A percentile compares a stretch with the other conserved stretches of the same genome.
phyloP scores from a whole-genome alignment of 2,888 invertebrate genomes.

The Papilio elwesi region DNA sequence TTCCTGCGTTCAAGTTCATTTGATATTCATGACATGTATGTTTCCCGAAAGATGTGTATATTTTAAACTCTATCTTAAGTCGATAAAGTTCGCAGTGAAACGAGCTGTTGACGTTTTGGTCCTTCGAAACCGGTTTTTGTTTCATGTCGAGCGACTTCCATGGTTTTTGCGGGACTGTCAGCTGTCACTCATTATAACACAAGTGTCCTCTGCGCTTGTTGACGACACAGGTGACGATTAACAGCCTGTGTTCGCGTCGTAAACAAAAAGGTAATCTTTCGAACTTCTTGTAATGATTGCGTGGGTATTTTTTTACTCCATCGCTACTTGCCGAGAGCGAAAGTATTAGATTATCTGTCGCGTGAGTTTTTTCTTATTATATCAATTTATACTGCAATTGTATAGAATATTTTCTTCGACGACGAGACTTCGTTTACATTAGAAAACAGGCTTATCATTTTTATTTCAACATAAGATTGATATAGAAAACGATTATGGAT shows the following conservation, averaged over 20 bases:
- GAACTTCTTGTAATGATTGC: constrained; percentile 20
- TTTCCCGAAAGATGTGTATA: constrained; percentile 6
- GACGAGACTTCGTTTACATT: no score
- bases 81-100: constrained; percentile 4
- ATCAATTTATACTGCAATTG: neutral
- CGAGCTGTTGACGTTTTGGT: constrained; percentile 35
- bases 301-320: neutral
- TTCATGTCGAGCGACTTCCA: constrained; percentile 36
- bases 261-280: constrained; percentile 30
- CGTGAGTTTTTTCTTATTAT: neutral
- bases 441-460: no score
- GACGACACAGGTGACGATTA: constrained; percentile 32
- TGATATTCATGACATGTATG: constrained; percentile 42
- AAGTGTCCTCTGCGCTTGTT: constrained; percentile 34
- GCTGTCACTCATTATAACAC: constrained; percentile 49
- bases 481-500: no score
- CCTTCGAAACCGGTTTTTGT: constrained; percentile 46
- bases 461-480: no score
- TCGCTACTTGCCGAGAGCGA: neutral
- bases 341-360: neutral
- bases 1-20: constrained; percentile 43
- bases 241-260: constrained; percentile 16
- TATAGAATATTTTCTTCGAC: no score
- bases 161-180: constrained; percentile 47
- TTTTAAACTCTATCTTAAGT: constrained; percentile 13